Percentiles rank a stretch among this genome's conserved stretches.
phyloP scores from a whole-genome alignment of 2,113 vertebrate genomes.

The Chloropsis hardwickii region DNA sequence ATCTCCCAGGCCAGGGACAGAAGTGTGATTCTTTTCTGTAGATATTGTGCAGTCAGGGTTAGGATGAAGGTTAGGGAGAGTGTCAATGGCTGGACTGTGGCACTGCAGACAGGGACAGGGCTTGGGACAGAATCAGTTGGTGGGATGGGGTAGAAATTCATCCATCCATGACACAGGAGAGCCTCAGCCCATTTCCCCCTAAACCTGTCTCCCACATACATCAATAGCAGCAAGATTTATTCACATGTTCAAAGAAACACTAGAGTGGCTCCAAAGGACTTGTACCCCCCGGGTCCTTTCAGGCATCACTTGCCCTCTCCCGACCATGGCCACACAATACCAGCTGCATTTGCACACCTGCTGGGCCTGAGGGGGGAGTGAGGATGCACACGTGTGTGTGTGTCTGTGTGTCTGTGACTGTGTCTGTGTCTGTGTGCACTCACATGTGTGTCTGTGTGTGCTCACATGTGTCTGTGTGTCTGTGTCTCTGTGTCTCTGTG shows the following conservation, averaged over 20 bases:
- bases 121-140: background rate
- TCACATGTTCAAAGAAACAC: background rate
- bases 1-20: background rate
- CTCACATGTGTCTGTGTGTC: background rate
- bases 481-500: background rate
- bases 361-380: accelerated
- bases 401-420: background rate
- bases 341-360: accelerated
- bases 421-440: no score
- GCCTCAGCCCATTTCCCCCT: background rate
- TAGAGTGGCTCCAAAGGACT: background rate
- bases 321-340: accelerated
- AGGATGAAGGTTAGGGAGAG: background rate
- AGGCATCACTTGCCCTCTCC: background rate
- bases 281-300: accelerated
- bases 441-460: background rate
- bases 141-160: background rate
- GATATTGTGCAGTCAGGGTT: background rate
- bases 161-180: background rate
- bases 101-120: background rate
- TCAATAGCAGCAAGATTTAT: background rate
- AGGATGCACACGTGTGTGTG: background rate
- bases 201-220: background rate
- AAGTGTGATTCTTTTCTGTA: background rate
- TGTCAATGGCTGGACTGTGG: background rate